Conservation (phyloP, 2,797 vertebrate species). For the Zalophus californianus region DNA sequence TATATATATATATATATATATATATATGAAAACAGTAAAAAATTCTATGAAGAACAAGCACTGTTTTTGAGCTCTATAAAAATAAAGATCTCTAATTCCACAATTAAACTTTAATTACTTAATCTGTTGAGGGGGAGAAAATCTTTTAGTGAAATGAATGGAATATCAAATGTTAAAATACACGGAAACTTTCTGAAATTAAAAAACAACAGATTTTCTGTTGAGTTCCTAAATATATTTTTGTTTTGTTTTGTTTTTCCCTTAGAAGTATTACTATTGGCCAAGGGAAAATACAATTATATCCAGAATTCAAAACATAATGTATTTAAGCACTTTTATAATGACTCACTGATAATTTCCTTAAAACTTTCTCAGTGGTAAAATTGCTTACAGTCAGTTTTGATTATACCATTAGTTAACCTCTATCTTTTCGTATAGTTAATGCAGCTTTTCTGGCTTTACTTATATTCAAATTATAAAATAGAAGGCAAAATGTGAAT, state of each 20-base stretch:
- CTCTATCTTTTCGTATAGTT: neutral
- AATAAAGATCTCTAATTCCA: neutral
- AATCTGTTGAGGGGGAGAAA: neutral
- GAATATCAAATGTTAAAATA: conserved; percentile 1
- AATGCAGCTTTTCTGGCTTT: conserved; percentile 11
- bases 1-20: neutral
- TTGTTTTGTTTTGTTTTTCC: neutral
- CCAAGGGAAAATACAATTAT: neutral
- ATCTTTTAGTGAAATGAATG: neutral
- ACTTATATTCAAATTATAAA: conserved; percentile 51
- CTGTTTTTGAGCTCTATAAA: conserved; percentile 4
- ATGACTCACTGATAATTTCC: neutral
- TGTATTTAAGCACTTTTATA: neutral
- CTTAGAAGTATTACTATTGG: neutral
- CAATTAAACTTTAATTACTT: neutral
- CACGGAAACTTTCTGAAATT: neutral
- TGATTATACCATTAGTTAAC: neutral
- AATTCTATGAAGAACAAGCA: neutral
- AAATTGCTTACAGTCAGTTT: conserved; percentile 22
- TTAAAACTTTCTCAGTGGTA: neutral
- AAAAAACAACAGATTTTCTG: neutral
- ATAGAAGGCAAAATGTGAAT: neutral
- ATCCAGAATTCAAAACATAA: neutral
- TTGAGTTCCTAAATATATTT: neutral
- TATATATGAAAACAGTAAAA: neutral